A percentile compares a stretch with the other conserved stretches of the same genome.
Evolutionary conservation across 53 echinoderm and acorn worm genomes (phyloP).

Genomic region (Luidia sarsii): DNA sequence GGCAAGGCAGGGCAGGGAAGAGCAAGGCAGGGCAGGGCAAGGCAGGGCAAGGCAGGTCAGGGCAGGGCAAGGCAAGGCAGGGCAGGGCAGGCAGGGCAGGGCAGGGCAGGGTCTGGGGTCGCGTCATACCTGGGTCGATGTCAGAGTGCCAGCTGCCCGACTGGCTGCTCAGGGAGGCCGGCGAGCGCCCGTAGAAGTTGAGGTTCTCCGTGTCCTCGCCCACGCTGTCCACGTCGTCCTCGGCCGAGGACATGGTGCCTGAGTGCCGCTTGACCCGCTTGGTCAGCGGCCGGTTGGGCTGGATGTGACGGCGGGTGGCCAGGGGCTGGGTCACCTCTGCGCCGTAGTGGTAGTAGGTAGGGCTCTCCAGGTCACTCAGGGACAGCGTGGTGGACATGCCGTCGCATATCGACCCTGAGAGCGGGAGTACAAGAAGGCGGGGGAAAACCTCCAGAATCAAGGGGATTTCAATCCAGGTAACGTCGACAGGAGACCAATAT

Average conservation of each 20-base stretch:
- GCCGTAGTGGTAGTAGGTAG: slow-evolving; percentile 80
- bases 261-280: slow-evolving; percentile 97
- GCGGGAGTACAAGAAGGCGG: neutral
- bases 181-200: slow-evolving; percentile 83
- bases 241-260: slow-evolving; percentile 89
- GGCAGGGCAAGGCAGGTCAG: no score
- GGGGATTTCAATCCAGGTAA: no score
- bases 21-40: no score
- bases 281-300: slow-evolving; percentile 61
- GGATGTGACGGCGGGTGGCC: slow-evolving; percentile 62
- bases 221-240: slow-evolving; percentile 93
- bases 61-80: no score
- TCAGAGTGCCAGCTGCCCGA: slow-evolving; percentile 97
- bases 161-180: slow-evolving; percentile 94
- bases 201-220: slow-evolving; percentile 89
- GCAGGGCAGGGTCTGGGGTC: slow-evolving; percentile 74
- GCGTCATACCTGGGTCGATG: slow-evolving; percentile 76
- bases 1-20: no score
- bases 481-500: no score
- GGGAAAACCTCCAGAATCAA: no score
- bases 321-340: slow-evolving; percentile 62
- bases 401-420: slow-evolving; percentile 63
- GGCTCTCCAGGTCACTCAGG: slow-evolving; percentile 74
- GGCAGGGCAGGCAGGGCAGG: slow-evolving; percentile 75
- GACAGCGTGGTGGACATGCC: slow-evolving; percentile 52